Percentiles rank a stretch among this genome's conserved stretches.
Conservation (phyloP, 2,113 vertebrate genomes). For the Sterrhoptilus dennistouni region DNA sequence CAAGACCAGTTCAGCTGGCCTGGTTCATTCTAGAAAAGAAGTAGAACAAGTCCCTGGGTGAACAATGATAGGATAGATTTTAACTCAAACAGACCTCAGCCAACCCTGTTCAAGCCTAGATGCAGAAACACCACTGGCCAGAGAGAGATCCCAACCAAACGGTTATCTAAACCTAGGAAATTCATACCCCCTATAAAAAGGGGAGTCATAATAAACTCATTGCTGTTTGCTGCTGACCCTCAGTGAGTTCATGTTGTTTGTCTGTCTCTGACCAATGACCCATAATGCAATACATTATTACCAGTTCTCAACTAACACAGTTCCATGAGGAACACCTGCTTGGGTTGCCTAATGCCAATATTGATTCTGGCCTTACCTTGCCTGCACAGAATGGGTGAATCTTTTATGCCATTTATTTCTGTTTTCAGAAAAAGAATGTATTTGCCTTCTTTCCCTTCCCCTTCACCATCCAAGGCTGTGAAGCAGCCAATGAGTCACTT, state of each 20-base stretch:
- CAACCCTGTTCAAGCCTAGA: background rate
- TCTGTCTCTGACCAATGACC: background rate
- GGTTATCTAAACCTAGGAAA: background rate
- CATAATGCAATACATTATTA: background rate
- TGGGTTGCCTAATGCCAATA: conserved; percentile 51
- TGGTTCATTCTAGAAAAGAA: background rate
- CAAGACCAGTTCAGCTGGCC: background rate
- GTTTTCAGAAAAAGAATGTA: conserved; percentile 1
- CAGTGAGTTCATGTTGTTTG: background rate
- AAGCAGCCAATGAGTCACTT: background rate
- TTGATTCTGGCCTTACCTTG: conserved; percentile 73
- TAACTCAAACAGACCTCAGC: background rate
- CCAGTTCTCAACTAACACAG: conserved; percentile 39
- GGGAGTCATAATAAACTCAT: background rate
- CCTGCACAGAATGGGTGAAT: conserved; percentile 5
- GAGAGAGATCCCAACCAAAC: background rate
- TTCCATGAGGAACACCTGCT: conserved; percentile 42
- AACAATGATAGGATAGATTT: background rate
- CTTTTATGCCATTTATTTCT: conserved; percentile 13
- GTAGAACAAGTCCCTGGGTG: background rate
- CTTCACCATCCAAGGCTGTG: background rate
- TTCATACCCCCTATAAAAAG: background rate
- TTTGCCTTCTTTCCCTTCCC: conserved; percentile 41
- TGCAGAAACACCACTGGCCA: background rate
- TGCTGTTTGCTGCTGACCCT: background rate